phyloP scores from a whole-genome alignment of 2,113 vertebrate species.

The Alexandromys fortis region DNA sequence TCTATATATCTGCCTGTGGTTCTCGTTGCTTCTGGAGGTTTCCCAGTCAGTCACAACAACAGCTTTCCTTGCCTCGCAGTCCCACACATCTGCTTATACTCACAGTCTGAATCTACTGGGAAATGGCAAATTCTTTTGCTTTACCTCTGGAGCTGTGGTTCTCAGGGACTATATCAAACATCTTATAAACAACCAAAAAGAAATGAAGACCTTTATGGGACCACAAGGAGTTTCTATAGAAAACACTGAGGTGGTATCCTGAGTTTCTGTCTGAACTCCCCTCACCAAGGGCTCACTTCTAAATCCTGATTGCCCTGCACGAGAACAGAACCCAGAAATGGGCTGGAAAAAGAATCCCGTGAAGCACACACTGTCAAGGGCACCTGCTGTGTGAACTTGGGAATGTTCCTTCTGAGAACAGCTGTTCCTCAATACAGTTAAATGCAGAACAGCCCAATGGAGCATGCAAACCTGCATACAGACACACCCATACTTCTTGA shows the following conservation, averaged over 20 bases:
- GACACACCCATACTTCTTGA: too few relatives aligned
- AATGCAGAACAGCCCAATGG: background rate
- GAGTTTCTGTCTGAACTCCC: background rate
- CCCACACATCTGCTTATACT: too few relatives aligned
- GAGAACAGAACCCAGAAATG: background rate
- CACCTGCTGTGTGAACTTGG: slow-evolving; percentile 15
- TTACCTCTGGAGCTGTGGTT: background rate
- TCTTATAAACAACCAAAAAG: background rate
- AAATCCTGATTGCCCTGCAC: background rate
- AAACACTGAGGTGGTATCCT: background rate
- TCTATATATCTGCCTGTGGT: background rate
- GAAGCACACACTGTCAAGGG: slow-evolving; percentile 4
- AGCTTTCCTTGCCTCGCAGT: background rate
- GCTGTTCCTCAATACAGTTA: slow-evolving; percentile 32
- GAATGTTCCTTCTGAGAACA: slow-evolving; percentile 37
- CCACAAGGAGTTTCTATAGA: background rate
- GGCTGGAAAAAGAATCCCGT: slow-evolving; percentile 43
- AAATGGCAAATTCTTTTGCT: background rate
- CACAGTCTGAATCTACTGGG: background rate
- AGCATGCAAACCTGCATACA: too few relatives aligned
- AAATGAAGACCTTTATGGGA: background rate
- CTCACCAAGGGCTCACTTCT: background rate
- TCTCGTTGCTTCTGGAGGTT: background rate
- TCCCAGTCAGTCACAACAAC: background rate
- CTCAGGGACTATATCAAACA: background rate